A percentile compares a stretch with the other conserved stretches of the same genome.
Evolutionary conservation across 2,113 vertebrate species (phyloP).

Genomic region (Anolis sagrei): DNA sequence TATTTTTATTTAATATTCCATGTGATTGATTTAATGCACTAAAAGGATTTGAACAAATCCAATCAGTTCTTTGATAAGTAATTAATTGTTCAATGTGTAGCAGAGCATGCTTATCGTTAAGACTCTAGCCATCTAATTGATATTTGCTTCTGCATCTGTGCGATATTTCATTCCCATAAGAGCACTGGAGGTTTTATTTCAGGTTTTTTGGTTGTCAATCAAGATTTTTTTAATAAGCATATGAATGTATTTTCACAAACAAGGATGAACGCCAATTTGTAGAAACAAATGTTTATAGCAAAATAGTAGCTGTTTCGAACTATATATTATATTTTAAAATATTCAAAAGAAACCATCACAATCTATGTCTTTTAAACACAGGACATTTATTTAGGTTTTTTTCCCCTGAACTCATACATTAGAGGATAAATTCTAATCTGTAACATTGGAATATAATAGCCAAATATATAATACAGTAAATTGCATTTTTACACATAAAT

Average conservation of each 20-base stretch:
- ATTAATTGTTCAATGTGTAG: conserved; percentile 67
- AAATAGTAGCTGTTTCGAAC: background rate
- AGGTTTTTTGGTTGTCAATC: conserved; percentile 55
- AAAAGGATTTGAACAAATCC: conserved; percentile 53
- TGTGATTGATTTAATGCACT: conserved; percentile 30
- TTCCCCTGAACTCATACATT: conserved; percentile 86
- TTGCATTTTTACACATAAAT: conserved; percentile 99
- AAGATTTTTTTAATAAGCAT: conserved; percentile 65
- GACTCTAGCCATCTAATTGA: conserved; percentile 64
- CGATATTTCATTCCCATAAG: conserved; percentile 59
- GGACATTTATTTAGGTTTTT: conserved; percentile 91
- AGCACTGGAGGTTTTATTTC: conserved; percentile 31
- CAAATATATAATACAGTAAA: conserved; percentile 98
- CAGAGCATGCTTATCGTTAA: conserved; percentile 61
- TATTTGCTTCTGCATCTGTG: conserved; percentile 66
- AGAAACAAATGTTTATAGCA: conserved; percentile 39
- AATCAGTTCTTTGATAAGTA: conserved; percentile 28
- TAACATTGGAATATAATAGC: conserved; percentile 94
- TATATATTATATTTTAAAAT: background rate
- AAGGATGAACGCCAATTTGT: conserved; percentile 57
- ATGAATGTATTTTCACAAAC: conserved; percentile 57
- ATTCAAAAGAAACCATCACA: conserved; percentile 41
- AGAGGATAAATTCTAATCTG: conserved; percentile 89
- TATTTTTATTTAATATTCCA: conserved; percentile 34
- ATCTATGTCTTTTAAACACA: conserved; percentile 84